Evolutionary conservation across 1,140 invertebrate species (phyloP).

Genomic region (Drosophila trapezifrons): DNA sequence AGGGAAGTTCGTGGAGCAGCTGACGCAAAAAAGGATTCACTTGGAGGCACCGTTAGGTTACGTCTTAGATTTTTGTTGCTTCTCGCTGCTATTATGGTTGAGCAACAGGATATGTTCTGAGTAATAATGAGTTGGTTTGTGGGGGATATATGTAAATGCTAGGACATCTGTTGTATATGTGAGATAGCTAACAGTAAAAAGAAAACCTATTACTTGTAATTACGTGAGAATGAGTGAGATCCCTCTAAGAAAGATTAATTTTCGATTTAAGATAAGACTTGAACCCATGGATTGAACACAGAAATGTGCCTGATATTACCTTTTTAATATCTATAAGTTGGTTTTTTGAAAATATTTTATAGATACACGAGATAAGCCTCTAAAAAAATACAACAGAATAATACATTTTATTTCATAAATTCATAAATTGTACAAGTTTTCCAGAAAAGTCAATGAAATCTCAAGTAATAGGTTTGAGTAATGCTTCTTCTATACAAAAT

Average conservation of each 20-base stretch:
- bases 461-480: too few relatives aligned
- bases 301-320: too few relatives aligned
- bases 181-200: neutral
- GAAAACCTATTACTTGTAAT: neutral
- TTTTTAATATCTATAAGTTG: too few relatives aligned
- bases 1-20: conserved; percentile 36
- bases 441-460: too few relatives aligned
- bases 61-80: conserved; percentile 23
- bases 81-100: neutral
- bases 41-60: conserved; percentile 66
- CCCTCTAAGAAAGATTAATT: too few relatives aligned
- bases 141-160: conserved; percentile 29
- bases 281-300: too few relatives aligned
- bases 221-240: neutral
- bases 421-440: too few relatives aligned
- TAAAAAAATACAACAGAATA: too few relatives aligned
- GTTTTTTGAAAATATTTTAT: too few relatives aligned
- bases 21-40: conserved; percentile 62
- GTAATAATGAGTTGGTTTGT: neutral
- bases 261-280: too few relatives aligned
- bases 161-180: conserved; percentile 24
- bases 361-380: too few relatives aligned
- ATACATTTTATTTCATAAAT: too few relatives aligned
- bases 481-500: neutral
- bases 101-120: conserved; percentile 14